These are phyloP conservation scores for Pogonophryne albipinna DNA, from an alignment of 2,797 vertebrate genomes.

Conservation along the genomic window DNA sequence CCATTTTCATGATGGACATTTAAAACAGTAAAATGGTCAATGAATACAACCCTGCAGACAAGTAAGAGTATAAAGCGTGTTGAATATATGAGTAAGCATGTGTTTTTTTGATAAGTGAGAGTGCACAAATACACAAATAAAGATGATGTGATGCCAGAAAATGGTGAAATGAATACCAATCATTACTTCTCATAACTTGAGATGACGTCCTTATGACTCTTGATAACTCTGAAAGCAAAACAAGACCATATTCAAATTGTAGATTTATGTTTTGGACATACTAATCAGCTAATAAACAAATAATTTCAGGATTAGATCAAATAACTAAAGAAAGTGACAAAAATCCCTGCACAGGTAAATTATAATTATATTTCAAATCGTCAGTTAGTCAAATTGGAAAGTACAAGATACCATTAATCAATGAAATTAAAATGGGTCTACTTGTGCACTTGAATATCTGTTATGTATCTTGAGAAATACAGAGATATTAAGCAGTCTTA, in stretches of 20 bases:
- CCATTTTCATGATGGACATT: constrained; percentile 1
- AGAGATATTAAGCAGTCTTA: background rate
- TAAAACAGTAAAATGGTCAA: constrained; percentile 1
- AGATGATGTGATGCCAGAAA: background rate
- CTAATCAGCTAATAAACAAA: background rate
- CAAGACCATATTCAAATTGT: background rate
- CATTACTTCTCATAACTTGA: background rate
- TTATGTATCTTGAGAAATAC: background rate
- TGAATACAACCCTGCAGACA: constrained; percentile 9
- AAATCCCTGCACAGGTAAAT: too few relatives aligned
- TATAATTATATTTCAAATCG: too few relatives aligned
- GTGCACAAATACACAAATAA: background rate
- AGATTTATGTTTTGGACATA: background rate
- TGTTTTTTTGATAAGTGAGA: background rate
- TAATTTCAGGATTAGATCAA: background rate
- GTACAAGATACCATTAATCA: background rate
- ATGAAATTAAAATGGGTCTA: background rate
- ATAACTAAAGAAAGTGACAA: too few relatives aligned
- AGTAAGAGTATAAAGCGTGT: constrained; percentile 3
- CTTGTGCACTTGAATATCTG: too few relatives aligned
- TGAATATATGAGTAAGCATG: background rate
- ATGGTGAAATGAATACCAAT: background rate
- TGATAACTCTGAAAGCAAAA: too few relatives aligned
- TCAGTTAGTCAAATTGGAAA: background rate
- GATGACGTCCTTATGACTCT: background rate